phyloP scores from a whole-genome alignment of 1,140 invertebrate species.

The Oreohelix idahoensis region DNA sequence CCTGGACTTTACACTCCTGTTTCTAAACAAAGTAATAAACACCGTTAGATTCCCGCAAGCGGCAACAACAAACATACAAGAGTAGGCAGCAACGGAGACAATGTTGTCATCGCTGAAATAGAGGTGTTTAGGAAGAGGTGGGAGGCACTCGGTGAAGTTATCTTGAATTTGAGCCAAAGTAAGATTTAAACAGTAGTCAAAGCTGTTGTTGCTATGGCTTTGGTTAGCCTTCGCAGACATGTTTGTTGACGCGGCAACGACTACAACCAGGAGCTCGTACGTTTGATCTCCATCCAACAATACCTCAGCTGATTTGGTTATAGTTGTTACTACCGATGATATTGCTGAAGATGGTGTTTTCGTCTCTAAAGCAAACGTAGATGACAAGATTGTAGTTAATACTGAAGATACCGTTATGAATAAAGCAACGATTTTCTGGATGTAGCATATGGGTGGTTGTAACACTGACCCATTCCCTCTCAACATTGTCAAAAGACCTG shows the following conservation, averaged over 20 bases:
- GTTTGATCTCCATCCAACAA: background rate
- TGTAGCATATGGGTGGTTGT: background rate
- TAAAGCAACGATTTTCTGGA: background rate
- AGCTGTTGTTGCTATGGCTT: constrained; percentile 14
- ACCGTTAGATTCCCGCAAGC: constrained; percentile 87
- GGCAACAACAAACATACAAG: constrained; percentile 88
- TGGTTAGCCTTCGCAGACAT: background rate
- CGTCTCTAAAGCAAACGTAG: background rate
- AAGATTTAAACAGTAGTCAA: constrained; percentile 6
- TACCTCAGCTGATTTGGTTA: background rate
- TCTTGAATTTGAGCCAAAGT: background rate
- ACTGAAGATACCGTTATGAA: background rate
- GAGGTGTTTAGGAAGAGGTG: constrained; percentile 76
- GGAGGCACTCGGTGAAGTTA: constrained; percentile 38
- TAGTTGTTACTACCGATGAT: background rate
- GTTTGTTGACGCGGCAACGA: constrained; percentile 1
- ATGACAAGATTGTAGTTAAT: background rate
- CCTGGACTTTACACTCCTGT: constrained; percentile 80
- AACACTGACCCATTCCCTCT: background rate
- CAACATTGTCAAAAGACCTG: background rate
- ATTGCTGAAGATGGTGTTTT: background rate
- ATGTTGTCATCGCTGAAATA: constrained; percentile 85
- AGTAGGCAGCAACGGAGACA: constrained; percentile 83
- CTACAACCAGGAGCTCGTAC: background rate
- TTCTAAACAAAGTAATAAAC: constrained; percentile 82